A percentile compares a stretch with the other conserved stretches of the same genome.
phyloP scores from a whole-genome alignment of 30 jellyfish, hydroid and myxozoan species.

The Chrysaora quinquecirrha region DNA sequence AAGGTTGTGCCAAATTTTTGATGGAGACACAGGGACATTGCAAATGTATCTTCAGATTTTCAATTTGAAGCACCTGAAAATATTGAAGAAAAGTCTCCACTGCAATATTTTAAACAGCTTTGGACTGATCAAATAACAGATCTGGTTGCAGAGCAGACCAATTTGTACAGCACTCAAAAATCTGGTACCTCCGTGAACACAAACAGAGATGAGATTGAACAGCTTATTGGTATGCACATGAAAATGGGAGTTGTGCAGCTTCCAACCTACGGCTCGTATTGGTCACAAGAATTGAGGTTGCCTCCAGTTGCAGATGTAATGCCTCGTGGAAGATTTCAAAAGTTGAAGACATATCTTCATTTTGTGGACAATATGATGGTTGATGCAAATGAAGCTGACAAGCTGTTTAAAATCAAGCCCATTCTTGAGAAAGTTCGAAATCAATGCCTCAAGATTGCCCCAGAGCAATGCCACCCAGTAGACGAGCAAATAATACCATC shows the following conservation, averaged over 20 bases:
- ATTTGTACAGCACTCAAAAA: neutral
- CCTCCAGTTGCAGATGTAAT: neutral
- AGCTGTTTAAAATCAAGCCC: too few relatives aligned
- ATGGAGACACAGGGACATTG: neutral
- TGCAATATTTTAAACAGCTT: too few relatives aligned
- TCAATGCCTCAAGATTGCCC: too few relatives aligned
- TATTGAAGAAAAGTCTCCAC: neutral
- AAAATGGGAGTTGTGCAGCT: neutral
- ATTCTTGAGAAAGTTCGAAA: too few relatives aligned
- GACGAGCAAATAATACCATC: too few relatives aligned
- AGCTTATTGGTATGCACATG: neutral
- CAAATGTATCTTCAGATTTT: too few relatives aligned
- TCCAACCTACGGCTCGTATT: neutral
- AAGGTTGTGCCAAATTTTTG: neutral
- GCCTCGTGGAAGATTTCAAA: neutral
- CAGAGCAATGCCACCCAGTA: too few relatives aligned
- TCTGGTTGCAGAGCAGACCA: neutral
- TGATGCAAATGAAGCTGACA: too few relatives aligned
- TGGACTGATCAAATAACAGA: too few relatives aligned
- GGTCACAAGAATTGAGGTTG: neutral
- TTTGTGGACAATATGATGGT: neutral
- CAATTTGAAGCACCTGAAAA: neutral
- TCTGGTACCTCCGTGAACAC: too few relatives aligned
- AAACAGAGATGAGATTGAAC: too few relatives aligned
- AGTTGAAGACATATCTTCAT: neutral